Evolutionary conservation across 1,140 invertebrate genomes (phyloP).

Genomic region (Drosophila auraria): DNA sequence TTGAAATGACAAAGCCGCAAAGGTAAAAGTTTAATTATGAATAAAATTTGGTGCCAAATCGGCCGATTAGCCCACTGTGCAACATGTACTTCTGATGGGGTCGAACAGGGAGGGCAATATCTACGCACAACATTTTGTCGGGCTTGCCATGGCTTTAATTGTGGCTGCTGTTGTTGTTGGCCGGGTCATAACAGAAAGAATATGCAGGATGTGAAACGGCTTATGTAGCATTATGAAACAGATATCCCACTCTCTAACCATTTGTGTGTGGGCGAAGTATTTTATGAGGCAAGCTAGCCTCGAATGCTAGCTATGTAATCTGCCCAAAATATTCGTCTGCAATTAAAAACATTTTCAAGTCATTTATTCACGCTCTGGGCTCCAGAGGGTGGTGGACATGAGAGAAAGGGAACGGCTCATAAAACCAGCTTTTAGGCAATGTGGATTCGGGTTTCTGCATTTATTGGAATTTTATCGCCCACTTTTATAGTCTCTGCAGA

Average conservation of each 20-base stretch:
- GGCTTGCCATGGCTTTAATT: slow-evolving; percentile 68
- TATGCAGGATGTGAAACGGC: slow-evolving; percentile 32
- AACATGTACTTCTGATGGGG: background rate
- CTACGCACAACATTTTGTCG: slow-evolving; percentile 57
- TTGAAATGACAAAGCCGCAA: too few species aligned
- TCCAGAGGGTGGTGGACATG: slow-evolving; percentile 2
- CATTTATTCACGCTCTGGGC: slow-evolving; percentile 37
- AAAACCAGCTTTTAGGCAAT: slow-evolving; percentile 20
- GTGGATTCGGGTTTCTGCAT: slow-evolving; percentile 31
- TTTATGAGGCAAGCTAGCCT: slow-evolving; percentile 25
- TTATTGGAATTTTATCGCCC: slow-evolving; percentile 66
- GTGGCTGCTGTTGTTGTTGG: slow-evolving; percentile 49
- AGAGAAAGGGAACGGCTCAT: slow-evolving; percentile 1
- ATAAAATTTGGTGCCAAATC: too few species aligned
- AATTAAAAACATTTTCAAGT: slow-evolving; percentile 70
- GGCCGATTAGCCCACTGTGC: too few species aligned
- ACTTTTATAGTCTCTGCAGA: slow-evolving; percentile 29
- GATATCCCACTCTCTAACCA: slow-evolving; percentile 12
- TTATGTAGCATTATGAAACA: slow-evolving; percentile 45
- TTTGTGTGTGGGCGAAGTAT: slow-evolving; percentile 14
- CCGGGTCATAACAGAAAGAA: slow-evolving; percentile 56
- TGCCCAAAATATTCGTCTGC: slow-evolving; percentile 57
- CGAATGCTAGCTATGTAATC: slow-evolving; percentile 59
- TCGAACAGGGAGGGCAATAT: slow-evolving; percentile 5
- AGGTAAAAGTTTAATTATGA: too few species aligned